Evolutionary conservation across 2,113 vertebrate species (phyloP).

Genomic region (Triplophysa dalaica): DNA sequence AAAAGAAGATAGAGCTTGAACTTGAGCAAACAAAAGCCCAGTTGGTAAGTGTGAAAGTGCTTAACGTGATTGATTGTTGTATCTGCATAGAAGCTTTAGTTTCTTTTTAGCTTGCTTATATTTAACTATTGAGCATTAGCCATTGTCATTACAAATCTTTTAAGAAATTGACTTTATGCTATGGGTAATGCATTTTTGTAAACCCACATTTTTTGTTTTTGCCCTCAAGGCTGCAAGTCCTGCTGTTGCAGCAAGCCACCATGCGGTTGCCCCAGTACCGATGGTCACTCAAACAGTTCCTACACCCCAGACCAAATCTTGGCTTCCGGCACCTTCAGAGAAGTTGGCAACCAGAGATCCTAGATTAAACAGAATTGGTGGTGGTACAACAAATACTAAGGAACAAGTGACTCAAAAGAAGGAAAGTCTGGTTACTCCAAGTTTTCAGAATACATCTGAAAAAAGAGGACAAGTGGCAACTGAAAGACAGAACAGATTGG

Average conservation of each 20-base stretch:
- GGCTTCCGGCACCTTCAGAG: conserved; percentile 79
- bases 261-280: conserved; percentile 37
- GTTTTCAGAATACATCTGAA: conserved; percentile 67
- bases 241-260: conserved; percentile 30
- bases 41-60: conserved; percentile 79
- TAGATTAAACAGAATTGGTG: conserved; percentile 80
- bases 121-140: too few species aligned
- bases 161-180: too few species aligned
- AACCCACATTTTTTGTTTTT: background rate
- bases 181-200: background rate
- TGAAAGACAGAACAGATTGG: conserved; percentile 77
- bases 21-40: conserved; percentile 98
- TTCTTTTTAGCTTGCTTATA: background rate
- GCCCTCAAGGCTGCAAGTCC: conserved; percentile 65
- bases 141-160: too few species aligned
- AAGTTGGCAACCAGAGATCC: conserved; percentile 87
- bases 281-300: conserved; percentile 70
- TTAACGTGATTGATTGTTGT: too few species aligned
- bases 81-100: background rate
- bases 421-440: conserved; percentile 65
- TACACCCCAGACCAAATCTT: conserved; percentile 75
- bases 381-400: conserved; percentile 74
- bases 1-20: conserved; percentile 98
- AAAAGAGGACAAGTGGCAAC: conserved; percentile 62
- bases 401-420: conserved; percentile 80